Base-by-base conservation (phyloP, 2,888 invertebrate genomes). In the Callyntrura guangdongensis region DNA sequence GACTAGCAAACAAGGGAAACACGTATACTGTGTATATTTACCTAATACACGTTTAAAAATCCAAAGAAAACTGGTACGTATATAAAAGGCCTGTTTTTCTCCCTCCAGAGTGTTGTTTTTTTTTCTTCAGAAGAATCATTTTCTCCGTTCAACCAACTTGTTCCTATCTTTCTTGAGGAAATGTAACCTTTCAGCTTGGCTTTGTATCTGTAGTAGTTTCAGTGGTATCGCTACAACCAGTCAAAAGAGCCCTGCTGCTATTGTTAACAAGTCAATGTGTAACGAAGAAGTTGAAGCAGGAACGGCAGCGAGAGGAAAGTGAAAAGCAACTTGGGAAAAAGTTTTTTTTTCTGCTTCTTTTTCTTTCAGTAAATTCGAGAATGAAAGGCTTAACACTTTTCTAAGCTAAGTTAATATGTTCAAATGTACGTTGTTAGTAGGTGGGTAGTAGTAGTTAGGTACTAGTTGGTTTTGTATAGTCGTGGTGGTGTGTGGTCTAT, bases 101-200 rank as follows among this genome's bases (percentile, higher is more conserved):
- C 36, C 6, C 36, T 36, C 36, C 36, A 36, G 36, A 36, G 36
- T 77, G 77, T 77, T 77, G 77, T 77, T 53, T 74, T 72, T 72
- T 72, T 53, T 74, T 72, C 47, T 72, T 9, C n/a, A 53, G 14
- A 61, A 74, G 47, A 74, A 49, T 47, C 47, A 77, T 53, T 77
- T 77, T 77, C 25, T 22, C n/a, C 53, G 25, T 53, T 22, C 77
- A 77, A 77, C 77, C 53, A 53, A 53, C 77, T 77, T 77, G 36
- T 36, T 36, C 36, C 36, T 36, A 36, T 36, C 9, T 77, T 77
- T 77, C 77, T 49, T 77, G 12, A 77, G 77, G 77, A 77, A 77
- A 77, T 77, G 77, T 77, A 77, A 77, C 77, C 53, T 77, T 77
- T 77, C 77, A 77, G 77, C 77, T 22, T 25, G 25, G 77, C n/a